Conservation (phyloP, 2,113 vertebrate genomes). For the Chlorodrepanis virens region DNA sequence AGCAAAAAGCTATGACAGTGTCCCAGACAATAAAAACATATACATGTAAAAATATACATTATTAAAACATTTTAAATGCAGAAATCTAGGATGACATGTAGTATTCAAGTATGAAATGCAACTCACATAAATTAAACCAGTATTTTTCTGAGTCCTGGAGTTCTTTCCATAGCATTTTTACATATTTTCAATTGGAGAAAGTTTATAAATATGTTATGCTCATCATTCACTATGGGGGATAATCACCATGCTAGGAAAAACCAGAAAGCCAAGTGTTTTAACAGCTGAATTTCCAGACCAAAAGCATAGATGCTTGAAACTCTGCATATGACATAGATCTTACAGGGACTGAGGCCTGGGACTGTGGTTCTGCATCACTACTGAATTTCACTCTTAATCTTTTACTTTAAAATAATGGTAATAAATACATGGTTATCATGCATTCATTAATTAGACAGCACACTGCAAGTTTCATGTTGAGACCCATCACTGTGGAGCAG, state of each 20-base stretch:
- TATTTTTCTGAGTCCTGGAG: neutral
- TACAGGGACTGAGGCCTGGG: neutral
- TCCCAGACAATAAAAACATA: neutral
- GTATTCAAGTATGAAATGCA: neutral
- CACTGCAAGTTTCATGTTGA: neutral
- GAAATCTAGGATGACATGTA: neutral
- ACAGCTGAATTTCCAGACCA: neutral
- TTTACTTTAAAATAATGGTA: neutral
- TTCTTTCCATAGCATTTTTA: neutral
- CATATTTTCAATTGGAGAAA: neutral
- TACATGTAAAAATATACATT: neutral
- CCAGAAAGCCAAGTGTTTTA: neutral
- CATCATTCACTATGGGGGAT: neutral
- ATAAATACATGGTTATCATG: conserved; percentile 3
- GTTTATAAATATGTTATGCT: neutral
- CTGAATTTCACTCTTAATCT: conserved; percentile 7
- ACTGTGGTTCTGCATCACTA: neutral
- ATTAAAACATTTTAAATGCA: neutral
- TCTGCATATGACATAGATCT: neutral
- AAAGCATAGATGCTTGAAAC: neutral
- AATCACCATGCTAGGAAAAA: neutral
- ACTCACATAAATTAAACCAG: neutral
- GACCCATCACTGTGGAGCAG: neutral
- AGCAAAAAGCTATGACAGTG: neutral
- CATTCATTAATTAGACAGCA: neutral